phyloP scores from a whole-genome alignment of 2,888 invertebrate species.

The Apocheima hispidaria region DNA sequence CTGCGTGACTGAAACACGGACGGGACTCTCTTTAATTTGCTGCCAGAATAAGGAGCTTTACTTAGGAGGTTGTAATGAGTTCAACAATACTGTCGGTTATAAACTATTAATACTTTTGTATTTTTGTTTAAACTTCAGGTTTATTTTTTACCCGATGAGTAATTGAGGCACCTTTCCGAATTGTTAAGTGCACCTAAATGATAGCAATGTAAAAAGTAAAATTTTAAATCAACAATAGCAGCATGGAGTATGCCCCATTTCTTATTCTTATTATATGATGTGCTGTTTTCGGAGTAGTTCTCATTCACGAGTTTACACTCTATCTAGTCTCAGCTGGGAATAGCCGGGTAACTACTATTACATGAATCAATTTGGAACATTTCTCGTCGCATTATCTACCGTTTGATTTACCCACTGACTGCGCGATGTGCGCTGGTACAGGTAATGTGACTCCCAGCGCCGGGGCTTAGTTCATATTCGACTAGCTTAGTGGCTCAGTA shows the following conservation, averaged over 20 bases:
- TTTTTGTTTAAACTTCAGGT: not conserved
- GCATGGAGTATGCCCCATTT: too few relatives aligned
- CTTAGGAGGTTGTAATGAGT: not conserved
- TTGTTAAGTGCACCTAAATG: too few relatives aligned
- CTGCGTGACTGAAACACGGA: slow-evolving; percentile 38
- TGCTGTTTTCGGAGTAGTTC: slow-evolving; percentile 34
- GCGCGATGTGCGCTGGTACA: slow-evolving; percentile 29
- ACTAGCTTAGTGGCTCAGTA: too few relatives aligned
- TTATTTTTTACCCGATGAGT: too few relatives aligned
- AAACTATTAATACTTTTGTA: too few relatives aligned
- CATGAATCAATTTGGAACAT: slow-evolving; percentile 62
- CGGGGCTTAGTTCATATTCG: not conserved
- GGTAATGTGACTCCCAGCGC: slow-evolving; percentile 20
- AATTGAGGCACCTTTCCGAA: too few relatives aligned
- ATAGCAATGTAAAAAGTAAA: too few relatives aligned
- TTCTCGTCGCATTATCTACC: slow-evolving; percentile 64
- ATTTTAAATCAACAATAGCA: too few relatives aligned
- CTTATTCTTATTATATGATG: not conserved
- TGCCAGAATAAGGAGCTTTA: not conserved
- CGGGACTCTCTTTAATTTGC: slow-evolving; percentile 9
- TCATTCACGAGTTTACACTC: slow-evolving; percentile 24
- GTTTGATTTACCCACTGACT: slow-evolving; percentile 48
- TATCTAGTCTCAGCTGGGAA: slow-evolving; percentile 54
- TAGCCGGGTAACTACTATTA: slow-evolving; percentile 53
- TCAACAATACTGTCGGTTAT: not conserved